phyloP scores from a whole-genome alignment of 2,113 vertebrate genomes.

The Ochotona curzoniae region DNA sequence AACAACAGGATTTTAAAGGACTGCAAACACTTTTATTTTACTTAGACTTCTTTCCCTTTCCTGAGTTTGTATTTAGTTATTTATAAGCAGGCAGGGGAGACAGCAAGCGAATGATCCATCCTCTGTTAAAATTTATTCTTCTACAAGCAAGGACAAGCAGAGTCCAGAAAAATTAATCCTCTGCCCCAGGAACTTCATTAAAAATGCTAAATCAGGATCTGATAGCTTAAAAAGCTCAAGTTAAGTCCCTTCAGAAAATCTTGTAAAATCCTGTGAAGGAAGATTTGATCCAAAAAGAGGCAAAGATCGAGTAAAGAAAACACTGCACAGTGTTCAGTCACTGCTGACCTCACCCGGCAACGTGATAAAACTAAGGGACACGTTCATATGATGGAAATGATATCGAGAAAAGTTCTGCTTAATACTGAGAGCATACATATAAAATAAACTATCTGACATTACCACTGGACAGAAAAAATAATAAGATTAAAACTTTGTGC shows the following conservation, averaged over 20 bases:
- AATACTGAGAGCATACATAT: not conserved
- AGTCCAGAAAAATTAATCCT: conserved; percentile 79
- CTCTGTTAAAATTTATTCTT: conserved; percentile 51
- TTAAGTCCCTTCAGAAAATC: conserved; percentile 49
- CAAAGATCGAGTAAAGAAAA: conserved; percentile 56
- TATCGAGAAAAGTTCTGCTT: not conserved
- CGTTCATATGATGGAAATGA: not conserved
- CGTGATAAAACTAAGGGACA: not conserved
- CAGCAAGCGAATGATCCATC: conserved; percentile 39
- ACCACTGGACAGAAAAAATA: not conserved
- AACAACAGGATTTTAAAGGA: conserved; percentile 46
- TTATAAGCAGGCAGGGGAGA: conserved; percentile 58
- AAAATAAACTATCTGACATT: not conserved
- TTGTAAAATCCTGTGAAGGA: conserved; percentile 59
- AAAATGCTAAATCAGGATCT: conserved; percentile 80
- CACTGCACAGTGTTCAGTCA: not conserved
- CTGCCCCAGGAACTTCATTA: conserved; percentile 79
- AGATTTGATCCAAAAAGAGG: conserved; percentile 56
- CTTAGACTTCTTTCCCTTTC: not conserved
- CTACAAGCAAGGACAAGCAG: conserved; percentile 61
- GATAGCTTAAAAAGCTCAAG: conserved; percentile 74
- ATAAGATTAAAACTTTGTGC: not conserved
- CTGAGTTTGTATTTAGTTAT: conserved; percentile 50
- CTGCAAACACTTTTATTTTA: conserved; percentile 41
- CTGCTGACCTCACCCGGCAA: not conserved